Conservation (phyloP, 1,140 invertebrate genomes). For the Temnothorax longispinosus region DNA sequence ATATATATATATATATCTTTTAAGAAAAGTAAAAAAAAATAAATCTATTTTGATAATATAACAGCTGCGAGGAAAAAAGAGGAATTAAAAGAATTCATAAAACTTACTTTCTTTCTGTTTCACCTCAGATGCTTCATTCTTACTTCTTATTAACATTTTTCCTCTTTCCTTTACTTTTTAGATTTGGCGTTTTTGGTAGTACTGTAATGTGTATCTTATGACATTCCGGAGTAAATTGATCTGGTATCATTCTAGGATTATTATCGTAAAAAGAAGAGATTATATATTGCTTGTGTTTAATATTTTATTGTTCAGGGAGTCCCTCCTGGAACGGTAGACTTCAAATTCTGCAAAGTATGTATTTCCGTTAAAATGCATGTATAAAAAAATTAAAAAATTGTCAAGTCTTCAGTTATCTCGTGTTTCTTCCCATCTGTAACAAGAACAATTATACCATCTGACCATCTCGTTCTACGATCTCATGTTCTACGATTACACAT, state of each 20-base stretch:
- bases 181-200: constrained; percentile 83
- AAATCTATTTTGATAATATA: constrained; percentile 20
- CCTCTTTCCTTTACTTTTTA: constrained; percentile 72
- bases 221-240: constrained; percentile 89
- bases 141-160: constrained; percentile 65
- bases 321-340: constrained; percentile 89
- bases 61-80: background rate
- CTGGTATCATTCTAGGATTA: constrained; percentile 92
- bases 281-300: constrained; percentile 87
- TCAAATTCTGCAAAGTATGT: constrained; percentile 87
- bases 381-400: constrained; percentile 55
- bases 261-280: constrained; percentile 87
- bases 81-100: background rate
- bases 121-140: constrained; percentile 45
- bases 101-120: constrained; percentile 19
- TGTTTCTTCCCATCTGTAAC: constrained; percentile 96
- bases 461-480: constrained; percentile 88
- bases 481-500: background rate
- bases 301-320: constrained; percentile 88
- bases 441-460: constrained; percentile 93
- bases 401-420: constrained; percentile 86
- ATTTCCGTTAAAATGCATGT: constrained; percentile 7
- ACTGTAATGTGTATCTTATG: constrained; percentile 90
- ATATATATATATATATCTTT: background rate
- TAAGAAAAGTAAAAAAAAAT: background rate